A percentile compares a stretch with the other conserved stretches of the same genome.
Evolutionary conservation across 2,113 vertebrate species (phyloP).

Genomic region (Stomatorhinus ivindoensis): DNA sequence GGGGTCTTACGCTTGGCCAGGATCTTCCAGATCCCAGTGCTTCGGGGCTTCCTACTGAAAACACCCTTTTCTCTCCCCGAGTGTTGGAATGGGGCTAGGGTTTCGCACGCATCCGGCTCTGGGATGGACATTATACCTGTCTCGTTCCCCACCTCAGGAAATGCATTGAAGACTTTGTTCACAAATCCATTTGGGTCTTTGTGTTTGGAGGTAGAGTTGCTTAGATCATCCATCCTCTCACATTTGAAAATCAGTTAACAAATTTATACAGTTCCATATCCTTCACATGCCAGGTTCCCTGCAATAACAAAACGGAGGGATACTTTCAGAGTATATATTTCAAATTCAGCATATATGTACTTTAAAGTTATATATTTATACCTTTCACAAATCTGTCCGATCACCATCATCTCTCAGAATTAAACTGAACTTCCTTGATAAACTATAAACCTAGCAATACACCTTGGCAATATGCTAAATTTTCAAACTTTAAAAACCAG

Average conservation of each 20-base stretch:
- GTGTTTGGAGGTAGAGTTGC: slow-evolving; percentile 43
- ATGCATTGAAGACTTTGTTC: slow-evolving; percentile 67
- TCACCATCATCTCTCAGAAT: background rate
- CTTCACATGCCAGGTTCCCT: background rate
- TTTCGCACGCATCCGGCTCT: slow-evolving; percentile 39
- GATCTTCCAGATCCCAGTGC: slow-evolving; percentile 76
- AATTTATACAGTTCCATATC: slow-evolving; percentile 39
- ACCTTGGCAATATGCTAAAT: background rate
- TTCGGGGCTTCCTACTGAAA: slow-evolving; percentile 62
- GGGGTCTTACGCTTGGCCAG: slow-evolving; percentile 65
- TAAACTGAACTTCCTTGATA: background rate
- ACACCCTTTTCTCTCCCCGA: slow-evolving; percentile 53
- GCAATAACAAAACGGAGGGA: background rate
- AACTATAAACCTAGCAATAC: background rate
- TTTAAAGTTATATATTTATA: background rate
- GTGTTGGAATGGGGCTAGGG: slow-evolving; percentile 36
- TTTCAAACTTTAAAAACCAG: background rate
- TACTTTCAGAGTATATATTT: background rate
- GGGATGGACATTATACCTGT: slow-evolving; percentile 51
- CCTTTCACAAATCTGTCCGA: background rate
- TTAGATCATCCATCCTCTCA: slow-evolving; percentile 70
- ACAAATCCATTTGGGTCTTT: slow-evolving; percentile 71
- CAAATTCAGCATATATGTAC: background rate
- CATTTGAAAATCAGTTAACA: slow-evolving; percentile 57
- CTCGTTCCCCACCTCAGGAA: slow-evolving; percentile 56